Base-by-base conservation (phyloP, 1,140 invertebrate genomes). In the Drosophila rufa region DNA sequence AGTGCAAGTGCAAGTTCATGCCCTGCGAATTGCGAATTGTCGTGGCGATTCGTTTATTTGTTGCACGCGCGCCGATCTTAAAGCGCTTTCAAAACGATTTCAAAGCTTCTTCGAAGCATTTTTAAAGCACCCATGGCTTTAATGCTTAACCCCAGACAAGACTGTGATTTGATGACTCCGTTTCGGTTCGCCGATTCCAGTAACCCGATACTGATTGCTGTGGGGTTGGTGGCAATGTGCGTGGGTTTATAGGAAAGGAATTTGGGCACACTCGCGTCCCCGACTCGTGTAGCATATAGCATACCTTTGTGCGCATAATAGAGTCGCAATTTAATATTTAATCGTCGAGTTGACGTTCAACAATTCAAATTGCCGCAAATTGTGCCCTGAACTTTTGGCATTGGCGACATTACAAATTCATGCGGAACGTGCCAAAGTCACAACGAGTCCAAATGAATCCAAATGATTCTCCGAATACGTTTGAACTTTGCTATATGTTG, bases 361-460 rank as follows among this genome's bases (percentile, higher is more conserved):
- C 66, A 56, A 79, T 84, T 83, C 25, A 80, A 75, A 78, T 82
- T 73, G 58, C 48, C 66, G 62, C 58, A 73, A 89, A 84, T 84
- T 87, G 64, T 22, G 45, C 25, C 47, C 53, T 33, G 48, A 62
- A 82, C 46, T 58, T 80, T 78, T 50, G 71, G 40, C 76, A 74
- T 64, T 46, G 36, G 19, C 50, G 45, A 61, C 53, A 87, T 81
- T 51, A 87, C 79, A 80, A 80, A 87, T 87, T 80, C 53, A 89
- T 75, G 73, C 47, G 47, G 12, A 68, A 70, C 69, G 73, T 89
- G 84, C 58, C 75, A 83, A 82, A 77, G 69, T 75, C 76, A 83
- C 61, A 76, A 47, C 43, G 55, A 57, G 36, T 45, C 50, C 47
- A 45, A 77, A 74, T 46, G 42, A 62, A 74, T 69, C 77, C 47